A percentile compares a stretch with the other conserved stretches of the same genome.
These are phyloP conservation scores for Drosophila leonis DNA, from an alignment of 2,888 invertebrate species.

Conservation along the genomic window DNA sequence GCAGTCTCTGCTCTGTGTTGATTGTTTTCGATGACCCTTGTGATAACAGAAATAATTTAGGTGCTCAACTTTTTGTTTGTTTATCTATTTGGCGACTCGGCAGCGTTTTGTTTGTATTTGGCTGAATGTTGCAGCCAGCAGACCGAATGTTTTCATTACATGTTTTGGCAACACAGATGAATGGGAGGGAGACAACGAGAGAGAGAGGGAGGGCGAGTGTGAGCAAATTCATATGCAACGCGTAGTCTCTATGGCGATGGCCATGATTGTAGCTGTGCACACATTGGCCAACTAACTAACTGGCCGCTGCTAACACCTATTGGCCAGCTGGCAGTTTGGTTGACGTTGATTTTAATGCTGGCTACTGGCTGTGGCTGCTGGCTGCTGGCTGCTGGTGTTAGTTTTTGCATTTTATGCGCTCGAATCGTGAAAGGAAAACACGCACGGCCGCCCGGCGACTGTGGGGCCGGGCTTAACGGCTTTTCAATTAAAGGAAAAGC, in stretches of 20 bases:
- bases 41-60: constrained; percentile 71
- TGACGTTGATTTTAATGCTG: constrained; percentile 67
- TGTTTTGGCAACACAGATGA: constrained; percentile 57
- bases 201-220: background rate
- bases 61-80: constrained; percentile 60
- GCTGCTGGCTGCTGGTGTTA: constrained; percentile 23
- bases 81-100: constrained; percentile 48
- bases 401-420: constrained; percentile 66
- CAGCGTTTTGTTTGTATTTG: constrained; percentile 33
- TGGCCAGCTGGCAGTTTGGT: constrained; percentile 14
- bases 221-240: constrained; percentile 31
- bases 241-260: constrained; percentile 6
- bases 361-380: constrained; percentile 27
- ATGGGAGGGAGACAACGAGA: background rate
- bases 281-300: constrained; percentile 28
- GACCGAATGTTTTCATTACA: constrained; percentile 68
- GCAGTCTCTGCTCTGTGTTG: background rate
- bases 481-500: constrained; percentile 75
- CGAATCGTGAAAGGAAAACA: constrained; percentile 60
- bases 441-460: constrained; percentile 7
- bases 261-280: constrained; percentile 18
- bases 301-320: constrained; percentile 32
- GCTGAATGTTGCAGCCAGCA: constrained; percentile 19
- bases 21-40: constrained; percentile 49
- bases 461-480: constrained; percentile 36